Percentiles rank a stretch among this genome's conserved stretches.
phyloP scores from a whole-genome alignment of 2,113 vertebrate species.

The Eurystomus gularis region DNA sequence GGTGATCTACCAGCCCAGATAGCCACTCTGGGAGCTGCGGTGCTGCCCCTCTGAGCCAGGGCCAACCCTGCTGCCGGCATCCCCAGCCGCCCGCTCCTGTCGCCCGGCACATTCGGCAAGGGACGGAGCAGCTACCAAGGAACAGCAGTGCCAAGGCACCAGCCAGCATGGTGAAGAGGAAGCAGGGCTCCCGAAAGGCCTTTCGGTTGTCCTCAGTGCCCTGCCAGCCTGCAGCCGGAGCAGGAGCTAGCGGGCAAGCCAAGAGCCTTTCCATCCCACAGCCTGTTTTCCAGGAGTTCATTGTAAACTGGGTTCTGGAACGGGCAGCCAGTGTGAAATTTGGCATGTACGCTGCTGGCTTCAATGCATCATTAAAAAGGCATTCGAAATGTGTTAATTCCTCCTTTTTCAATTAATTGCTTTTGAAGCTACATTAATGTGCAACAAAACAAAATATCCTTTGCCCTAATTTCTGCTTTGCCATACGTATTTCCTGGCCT shows the following conservation, averaged over 20 bases:
- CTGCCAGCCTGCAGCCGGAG: not conserved
- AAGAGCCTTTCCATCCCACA: not conserved
- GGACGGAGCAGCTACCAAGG: not conserved
- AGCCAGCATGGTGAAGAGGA: accelerated
- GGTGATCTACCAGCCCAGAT: not conserved
- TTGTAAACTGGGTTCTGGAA: constrained; percentile 9
- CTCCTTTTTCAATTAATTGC: constrained; percentile 53
- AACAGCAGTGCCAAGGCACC: not conserved
- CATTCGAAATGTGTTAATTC: constrained; percentile 61
- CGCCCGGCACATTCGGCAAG: accelerated
- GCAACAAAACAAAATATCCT: constrained; percentile 3
- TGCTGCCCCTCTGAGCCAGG: not conserved
- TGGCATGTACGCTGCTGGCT: not conserved
- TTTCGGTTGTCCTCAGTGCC: not conserved
- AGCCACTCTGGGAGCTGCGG: not conserved
- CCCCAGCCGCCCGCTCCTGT: not conserved
- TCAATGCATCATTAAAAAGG: constrained; percentile 57
- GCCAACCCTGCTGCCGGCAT: not conserved
- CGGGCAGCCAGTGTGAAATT: constrained; percentile 12
- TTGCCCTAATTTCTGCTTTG: constrained; percentile 33
- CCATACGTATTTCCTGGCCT: constrained; percentile 7
- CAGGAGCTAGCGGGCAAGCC: not conserved
- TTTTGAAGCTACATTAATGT: constrained; percentile 30
- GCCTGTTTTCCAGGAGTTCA: constrained; percentile 30
- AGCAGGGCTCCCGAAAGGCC: not conserved